Evolutionary conservation across 2,797 vertebrate species (phyloP).

Genomic region (Channallabes apus): DNA sequence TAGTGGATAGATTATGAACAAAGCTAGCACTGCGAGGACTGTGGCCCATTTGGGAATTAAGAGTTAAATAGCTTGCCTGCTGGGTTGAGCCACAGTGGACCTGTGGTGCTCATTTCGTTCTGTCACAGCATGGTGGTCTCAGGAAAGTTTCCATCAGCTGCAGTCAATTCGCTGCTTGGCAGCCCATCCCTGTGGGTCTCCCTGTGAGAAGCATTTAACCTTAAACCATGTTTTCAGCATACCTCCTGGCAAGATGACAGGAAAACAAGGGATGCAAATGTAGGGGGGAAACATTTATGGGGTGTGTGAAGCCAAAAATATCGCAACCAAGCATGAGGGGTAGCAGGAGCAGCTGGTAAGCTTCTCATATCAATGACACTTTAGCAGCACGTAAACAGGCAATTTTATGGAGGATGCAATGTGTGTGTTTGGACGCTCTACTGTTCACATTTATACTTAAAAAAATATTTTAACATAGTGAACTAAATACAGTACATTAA

Average conservation of each 20-base stretch:
- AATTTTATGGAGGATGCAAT: background rate
- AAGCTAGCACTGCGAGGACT: background rate
- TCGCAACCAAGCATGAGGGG: conserved; percentile 27
- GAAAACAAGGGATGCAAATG: conserved; percentile 48
- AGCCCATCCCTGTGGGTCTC: conserved; percentile 15
- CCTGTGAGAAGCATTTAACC: conserved; percentile 29
- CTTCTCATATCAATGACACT: conserved; percentile 14
- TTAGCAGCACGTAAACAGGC: background rate
- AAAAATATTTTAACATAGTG: background rate
- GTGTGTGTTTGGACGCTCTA: background rate
- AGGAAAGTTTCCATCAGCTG: conserved; percentile 44
- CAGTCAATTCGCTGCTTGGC: conserved; percentile 19
- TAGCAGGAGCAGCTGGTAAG: conserved; percentile 25
- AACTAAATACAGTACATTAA: background rate
- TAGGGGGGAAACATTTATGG: conserved; percentile 37
- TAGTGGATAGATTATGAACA: background rate
- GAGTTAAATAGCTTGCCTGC: conserved; percentile 1
- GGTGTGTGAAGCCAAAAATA: conserved; percentile 47
- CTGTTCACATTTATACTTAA: background rate
- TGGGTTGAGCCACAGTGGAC: conserved; percentile 9
- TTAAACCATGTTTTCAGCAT: conserved; percentile 33
- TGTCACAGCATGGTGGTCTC: conserved; percentile 10
- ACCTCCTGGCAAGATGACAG: conserved; percentile 48
- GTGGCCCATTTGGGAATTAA: conserved; percentile 2
- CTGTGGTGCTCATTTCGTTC: conserved; percentile 23